These are phyloP conservation scores for Apamea epomidion DNA, from an alignment of 2,888 invertebrate genomes.

Conservation along the genomic window DNA sequence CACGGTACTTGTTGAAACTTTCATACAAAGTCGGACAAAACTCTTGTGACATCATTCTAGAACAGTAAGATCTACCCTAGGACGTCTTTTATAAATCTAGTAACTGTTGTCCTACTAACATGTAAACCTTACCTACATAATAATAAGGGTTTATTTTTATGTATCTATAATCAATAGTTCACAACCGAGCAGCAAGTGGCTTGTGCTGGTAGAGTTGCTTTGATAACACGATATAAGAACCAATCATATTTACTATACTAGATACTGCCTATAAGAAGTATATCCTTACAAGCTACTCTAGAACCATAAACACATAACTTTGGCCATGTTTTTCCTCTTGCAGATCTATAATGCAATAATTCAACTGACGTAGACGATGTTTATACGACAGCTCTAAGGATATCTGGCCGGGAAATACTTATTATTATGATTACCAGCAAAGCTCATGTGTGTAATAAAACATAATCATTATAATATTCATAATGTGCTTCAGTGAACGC, in stretches of 20 bases:
- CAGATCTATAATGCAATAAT: conserved; percentile 31
- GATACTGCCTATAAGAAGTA: neutral
- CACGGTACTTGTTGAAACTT: neutral
- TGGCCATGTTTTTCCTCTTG: conserved; percentile 24
- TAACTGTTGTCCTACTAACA: too few species aligned
- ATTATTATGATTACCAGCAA: conserved; percentile 12
- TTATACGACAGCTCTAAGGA: conserved; percentile 45
- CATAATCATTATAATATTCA: conserved; percentile 54
- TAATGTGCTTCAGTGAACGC: conserved; percentile 33
- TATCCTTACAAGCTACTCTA: neutral
- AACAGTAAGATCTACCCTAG: too few species aligned
- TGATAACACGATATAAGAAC: neutral
- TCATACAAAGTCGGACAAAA: neutral
- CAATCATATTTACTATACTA: neutral
- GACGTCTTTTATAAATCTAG: too few species aligned
- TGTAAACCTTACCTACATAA: too few species aligned
- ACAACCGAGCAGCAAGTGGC: neutral
- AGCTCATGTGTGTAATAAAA: conserved; percentile 40
- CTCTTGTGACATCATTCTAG: neutral
- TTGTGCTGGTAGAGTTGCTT: neutral
- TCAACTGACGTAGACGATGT: conserved; percentile 33
- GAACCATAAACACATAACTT: conserved; percentile 8
- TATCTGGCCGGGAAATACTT: conserved; percentile 41
- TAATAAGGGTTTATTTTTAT: neutral
- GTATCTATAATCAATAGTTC: neutral